phyloP scores from a whole-genome alignment of 2,113 vertebrate species.

The Alexandromys fortis region DNA sequence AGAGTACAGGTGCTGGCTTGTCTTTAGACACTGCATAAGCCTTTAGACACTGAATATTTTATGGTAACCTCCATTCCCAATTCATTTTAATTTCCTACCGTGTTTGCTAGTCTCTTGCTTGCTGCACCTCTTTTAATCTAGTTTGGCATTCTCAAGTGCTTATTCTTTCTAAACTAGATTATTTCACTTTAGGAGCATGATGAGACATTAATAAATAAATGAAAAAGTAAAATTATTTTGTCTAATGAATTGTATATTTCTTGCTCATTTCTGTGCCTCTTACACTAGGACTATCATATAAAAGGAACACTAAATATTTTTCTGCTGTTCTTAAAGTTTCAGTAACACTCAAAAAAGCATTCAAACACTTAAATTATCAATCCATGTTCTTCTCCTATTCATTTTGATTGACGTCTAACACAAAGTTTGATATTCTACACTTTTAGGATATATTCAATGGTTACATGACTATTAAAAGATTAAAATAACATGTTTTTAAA shows the following conservation, averaged over 20 bases:
- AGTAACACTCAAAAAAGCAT: neutral
- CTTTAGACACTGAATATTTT: slow-evolving; percentile 48
- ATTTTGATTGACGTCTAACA: neutral
- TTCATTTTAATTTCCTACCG: slow-evolving; percentile 17
- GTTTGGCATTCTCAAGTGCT: neutral
- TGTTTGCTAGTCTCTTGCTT: neutral
- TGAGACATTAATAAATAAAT: slow-evolving; percentile 30
- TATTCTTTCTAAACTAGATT: neutral
- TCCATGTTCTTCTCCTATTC: neutral
- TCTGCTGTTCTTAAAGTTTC: neutral
- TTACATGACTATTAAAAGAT: neutral
- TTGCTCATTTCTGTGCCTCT: neutral
- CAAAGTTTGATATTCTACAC: neutral
- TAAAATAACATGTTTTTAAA: neutral
- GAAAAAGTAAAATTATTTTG: slow-evolving; percentile 27
- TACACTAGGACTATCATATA: neutral
- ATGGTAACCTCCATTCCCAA: slow-evolving; percentile 22
- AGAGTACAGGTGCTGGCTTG: neutral
- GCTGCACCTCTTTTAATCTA: neutral
- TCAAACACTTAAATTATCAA: slow-evolving; percentile 29
- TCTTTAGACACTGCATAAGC: neutral
- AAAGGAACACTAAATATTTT: slow-evolving; percentile 36
- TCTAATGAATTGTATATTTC: slow-evolving; percentile 32
- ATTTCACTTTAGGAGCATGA: slow-evolving; percentile 6
- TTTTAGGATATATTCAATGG: neutral